These are phyloP conservation scores for Dendrolimus houi DNA, from an alignment of 2,888 invertebrate genomes.

Conservation along the genomic window DNA sequence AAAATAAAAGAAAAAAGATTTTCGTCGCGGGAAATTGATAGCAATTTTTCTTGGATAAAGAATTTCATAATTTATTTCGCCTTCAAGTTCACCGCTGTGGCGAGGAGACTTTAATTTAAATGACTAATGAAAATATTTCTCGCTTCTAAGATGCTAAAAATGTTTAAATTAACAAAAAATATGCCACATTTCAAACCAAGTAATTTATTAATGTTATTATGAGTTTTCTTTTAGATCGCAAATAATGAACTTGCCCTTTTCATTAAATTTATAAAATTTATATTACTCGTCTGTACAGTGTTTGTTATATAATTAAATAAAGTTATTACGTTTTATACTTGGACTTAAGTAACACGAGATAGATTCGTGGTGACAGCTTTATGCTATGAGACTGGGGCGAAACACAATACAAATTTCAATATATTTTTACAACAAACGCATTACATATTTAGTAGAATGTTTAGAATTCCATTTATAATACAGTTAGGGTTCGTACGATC, in stretches of 20 bases:
- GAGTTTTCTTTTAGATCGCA: neutral
- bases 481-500: too few species aligned
- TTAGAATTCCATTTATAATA: too few species aligned
- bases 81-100: conserved; percentile 32
- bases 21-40: conserved; percentile 51
- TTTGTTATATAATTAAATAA: too few species aligned
- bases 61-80: conserved; percentile 53
- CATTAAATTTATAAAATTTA: neutral
- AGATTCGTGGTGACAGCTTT: too few species aligned
- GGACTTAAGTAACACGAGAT: too few species aligned
- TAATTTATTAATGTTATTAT: neutral
- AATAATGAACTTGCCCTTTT: neutral
- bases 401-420: too few species aligned
- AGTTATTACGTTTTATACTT: too few species aligned
- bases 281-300: too few species aligned
- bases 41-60: conserved; percentile 40
- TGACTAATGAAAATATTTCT: conserved; percentile 23
- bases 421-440: too few species aligned
- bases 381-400: too few species aligned
- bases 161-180: conserved; percentile 13
- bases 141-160: conserved; percentile 9
- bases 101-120: conserved; percentile 25
- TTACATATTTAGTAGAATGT: too few species aligned
- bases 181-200: conserved; percentile 3
- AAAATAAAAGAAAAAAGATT: conserved; percentile 47